Conservation (phyloP, 2,888 invertebrate genomes). For the Yponomeuta cagnagella region DNA sequence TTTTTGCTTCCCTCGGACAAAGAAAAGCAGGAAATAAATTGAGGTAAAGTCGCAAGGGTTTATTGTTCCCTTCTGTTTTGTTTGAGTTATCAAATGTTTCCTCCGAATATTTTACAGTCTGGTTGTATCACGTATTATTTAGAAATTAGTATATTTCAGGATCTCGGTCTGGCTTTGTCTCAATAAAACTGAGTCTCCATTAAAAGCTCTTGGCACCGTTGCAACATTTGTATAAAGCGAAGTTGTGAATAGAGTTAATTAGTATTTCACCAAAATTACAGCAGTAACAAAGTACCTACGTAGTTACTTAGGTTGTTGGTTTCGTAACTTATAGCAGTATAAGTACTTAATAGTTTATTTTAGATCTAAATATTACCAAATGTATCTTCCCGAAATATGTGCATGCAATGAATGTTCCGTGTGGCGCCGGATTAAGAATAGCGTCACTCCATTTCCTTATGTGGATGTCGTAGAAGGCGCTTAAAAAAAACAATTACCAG, state of each 20-base stretch:
- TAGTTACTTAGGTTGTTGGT: too few relatives aligned
- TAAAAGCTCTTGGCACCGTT: neutral
- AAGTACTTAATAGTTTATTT: too few relatives aligned
- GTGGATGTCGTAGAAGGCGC: too few relatives aligned
- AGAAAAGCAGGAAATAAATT: slow-evolving; percentile 9
- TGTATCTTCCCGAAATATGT: too few relatives aligned
- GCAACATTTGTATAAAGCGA: neutral
- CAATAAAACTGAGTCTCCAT: neutral
- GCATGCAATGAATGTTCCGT: too few relatives aligned
- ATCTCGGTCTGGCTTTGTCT: slow-evolving; percentile 2
- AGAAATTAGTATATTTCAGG: neutral
- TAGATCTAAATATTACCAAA: too few relatives aligned
- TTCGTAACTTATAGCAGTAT: too few relatives aligned
- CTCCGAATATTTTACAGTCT: slow-evolving; percentile 5
- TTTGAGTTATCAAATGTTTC: slow-evolving; percentile 7
- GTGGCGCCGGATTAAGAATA: too few relatives aligned
- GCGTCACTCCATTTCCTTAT: too few relatives aligned
- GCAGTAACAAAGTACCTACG: too few relatives aligned
- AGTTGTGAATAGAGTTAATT: neutral
- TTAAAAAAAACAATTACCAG: too few relatives aligned
- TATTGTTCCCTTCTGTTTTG: slow-evolving; percentile 9
- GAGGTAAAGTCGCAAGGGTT: slow-evolving; percentile 12
- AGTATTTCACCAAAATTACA: neutral
- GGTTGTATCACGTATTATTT: neutral
- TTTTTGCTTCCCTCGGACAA: slow-evolving; percentile 7